Evolutionary conservation across 2,113 vertebrate species (phyloP).

Genomic region (Mellivora capensis): DNA sequence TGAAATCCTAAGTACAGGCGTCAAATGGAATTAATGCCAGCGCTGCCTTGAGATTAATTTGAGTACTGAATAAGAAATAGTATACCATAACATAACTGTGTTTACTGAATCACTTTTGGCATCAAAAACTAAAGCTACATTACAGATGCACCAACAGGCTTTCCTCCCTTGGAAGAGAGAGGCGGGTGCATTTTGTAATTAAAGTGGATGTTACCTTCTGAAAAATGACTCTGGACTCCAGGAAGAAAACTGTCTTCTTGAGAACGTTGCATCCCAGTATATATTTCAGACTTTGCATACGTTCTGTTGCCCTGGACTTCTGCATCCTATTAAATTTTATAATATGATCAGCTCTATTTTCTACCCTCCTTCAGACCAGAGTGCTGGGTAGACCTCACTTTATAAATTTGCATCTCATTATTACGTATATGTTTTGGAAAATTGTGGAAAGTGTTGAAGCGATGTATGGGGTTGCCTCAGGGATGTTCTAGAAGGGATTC

Average conservation of each 20-base stretch:
- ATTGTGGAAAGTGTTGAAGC: constrained; percentile 10
- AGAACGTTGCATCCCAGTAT: background rate
- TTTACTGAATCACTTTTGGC: constrained; percentile 83
- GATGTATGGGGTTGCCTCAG: constrained; percentile 34
- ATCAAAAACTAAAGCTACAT: constrained; percentile 78
- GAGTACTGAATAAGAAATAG: constrained; percentile 82
- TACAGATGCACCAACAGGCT: constrained; percentile 78
- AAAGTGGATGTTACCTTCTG: constrained; percentile 72
- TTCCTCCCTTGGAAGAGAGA: constrained; percentile 75
- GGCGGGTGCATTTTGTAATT: constrained; percentile 76
- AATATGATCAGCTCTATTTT: constrained; percentile 53
- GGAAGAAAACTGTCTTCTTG: constrained; percentile 33
- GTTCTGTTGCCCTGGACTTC: background rate
- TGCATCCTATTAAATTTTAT: constrained; percentile 45
- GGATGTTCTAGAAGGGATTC: constrained; percentile 42
- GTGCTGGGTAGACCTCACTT: constrained; percentile 56
- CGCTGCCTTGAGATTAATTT: constrained; percentile 83
- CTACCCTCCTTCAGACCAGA: background rate
- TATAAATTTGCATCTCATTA: constrained; percentile 71
- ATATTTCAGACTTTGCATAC: background rate
- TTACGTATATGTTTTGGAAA: constrained; percentile 61
- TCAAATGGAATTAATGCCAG: constrained; percentile 82
- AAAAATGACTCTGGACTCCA: constrained; percentile 66
- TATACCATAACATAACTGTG: constrained; percentile 78
- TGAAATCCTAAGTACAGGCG: constrained; percentile 78